phyloP scores from a whole-genome alignment of 2,888 invertebrate genomes.

The Epirrhoe alternata region DNA sequence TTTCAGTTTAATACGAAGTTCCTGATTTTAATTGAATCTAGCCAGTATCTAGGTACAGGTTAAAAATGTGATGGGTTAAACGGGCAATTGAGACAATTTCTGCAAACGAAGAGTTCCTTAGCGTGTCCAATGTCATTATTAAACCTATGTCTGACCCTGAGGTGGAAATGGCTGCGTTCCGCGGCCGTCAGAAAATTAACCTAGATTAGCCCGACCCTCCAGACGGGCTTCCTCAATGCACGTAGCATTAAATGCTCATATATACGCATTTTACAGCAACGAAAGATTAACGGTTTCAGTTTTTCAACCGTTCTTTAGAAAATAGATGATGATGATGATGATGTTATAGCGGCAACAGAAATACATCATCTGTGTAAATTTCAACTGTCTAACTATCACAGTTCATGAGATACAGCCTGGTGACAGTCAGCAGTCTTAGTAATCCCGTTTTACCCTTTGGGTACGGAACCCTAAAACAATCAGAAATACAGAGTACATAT shows the following conservation, averaged over 20 bases:
- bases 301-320: no score
- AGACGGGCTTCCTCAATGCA: neutral
- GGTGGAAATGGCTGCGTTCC: slow-evolving; percentile 5
- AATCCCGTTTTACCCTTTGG: no score
- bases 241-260: neutral
- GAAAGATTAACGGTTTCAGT: neutral
- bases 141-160: slow-evolving; percentile 8
- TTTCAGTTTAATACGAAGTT: neutral
- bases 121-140: slow-evolving; percentile 3
- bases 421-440: no score
- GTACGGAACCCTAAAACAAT: no score
- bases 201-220: slow-evolving; percentile 6
- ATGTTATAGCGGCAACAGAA: no score
- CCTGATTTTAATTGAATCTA: neutral
- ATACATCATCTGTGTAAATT: no score
- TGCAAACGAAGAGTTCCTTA: neutral
- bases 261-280: neutral
- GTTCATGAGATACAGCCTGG: no score
- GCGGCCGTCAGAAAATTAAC: slow-evolving; percentile 11
- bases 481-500: no score
- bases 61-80: slow-evolving; percentile 2
- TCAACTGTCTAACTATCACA: no score
- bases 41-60: neutral
- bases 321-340: no score
- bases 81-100: slow-evolving; percentile 3